Percentiles rank a stretch among this genome's conserved stretches.
Evolutionary conservation across 2,888 invertebrate genomes (phyloP).

Genomic region (Tillus elongatus): DNA sequence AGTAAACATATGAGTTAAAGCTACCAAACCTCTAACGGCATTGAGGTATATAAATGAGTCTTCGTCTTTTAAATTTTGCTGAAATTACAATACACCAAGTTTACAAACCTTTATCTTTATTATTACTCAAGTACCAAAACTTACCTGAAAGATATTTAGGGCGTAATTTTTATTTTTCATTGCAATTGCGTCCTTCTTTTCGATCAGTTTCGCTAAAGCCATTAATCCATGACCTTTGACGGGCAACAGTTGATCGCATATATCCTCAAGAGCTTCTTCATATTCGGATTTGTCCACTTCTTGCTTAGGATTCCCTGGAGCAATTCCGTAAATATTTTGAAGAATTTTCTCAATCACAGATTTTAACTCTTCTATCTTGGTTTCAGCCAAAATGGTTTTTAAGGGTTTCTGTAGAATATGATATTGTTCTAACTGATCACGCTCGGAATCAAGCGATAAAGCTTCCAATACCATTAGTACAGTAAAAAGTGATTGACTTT

Average conservation of each 20-base stretch:
- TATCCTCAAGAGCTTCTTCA: constrained; percentile 57
- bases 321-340: no score
- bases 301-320: constrained; percentile 22
- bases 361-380: constrained; percentile 29
- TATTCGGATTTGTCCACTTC: constrained; percentile 24
- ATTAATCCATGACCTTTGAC: constrained; percentile 74
- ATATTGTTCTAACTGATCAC: constrained; percentile 31
- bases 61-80: constrained; percentile 65
- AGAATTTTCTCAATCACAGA: constrained; percentile 26
- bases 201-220: constrained; percentile 60
- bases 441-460: constrained; percentile 23
- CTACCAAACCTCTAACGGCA: constrained; percentile 66
- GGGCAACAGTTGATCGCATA: constrained; percentile 65
- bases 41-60: constrained; percentile 78
- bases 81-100: no score
- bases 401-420: constrained; percentile 31
- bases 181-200: constrained; percentile 54
- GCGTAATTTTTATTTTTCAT: constrained; percentile 56
- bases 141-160: constrained; percentile 63
- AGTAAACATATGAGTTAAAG: constrained; percentile 57
- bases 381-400: constrained; percentile 24
- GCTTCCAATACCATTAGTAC: constrained; percentile 32
- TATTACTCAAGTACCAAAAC: no score
- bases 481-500: constrained; percentile 21
- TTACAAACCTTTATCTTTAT: no score